Percentiles rank a stretch among this genome's conserved stretches.
Evolutionary conservation across 2,113 vertebrate species (phyloP).

Genomic region (Leucoraja erinaceus): DNA sequence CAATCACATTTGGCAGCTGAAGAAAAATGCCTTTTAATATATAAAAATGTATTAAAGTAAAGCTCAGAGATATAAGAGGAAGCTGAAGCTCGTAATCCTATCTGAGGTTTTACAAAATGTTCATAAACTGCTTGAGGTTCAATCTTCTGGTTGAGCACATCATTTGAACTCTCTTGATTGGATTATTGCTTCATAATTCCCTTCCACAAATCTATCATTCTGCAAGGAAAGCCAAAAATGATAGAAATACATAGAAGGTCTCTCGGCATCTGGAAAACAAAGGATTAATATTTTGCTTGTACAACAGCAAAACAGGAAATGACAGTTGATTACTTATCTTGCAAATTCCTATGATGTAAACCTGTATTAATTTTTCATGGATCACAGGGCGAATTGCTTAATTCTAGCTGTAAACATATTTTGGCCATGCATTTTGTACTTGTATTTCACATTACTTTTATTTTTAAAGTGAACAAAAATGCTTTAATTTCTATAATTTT

Average conservation of each 20-base stretch:
- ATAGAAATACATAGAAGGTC: not conserved
- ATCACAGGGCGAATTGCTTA: not conserved
- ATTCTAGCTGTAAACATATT: not conserved
- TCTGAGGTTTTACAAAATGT: constrained; percentile 6
- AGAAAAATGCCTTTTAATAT: not conserved
- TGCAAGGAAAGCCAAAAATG: not conserved
- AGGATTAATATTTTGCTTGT: constrained; percentile 5
- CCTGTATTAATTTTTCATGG: not conserved
- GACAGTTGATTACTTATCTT: not conserved
- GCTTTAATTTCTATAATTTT: not conserved
- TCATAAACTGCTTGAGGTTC: constrained; percentile 29
- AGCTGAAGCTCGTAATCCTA: not conserved
- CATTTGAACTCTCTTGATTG: constrained; percentile 27
- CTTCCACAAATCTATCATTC: constrained; percentile 15
- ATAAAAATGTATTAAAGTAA: not conserved
- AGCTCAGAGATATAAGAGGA: not conserved
- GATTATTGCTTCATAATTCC: constrained; percentile 30
- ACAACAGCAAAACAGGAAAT: not conserved
- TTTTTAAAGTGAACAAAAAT: not conserved
- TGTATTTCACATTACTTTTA: not conserved
- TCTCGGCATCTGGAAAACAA: constrained; percentile 7
- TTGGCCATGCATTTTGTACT: not conserved
- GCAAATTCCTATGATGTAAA: not conserved
- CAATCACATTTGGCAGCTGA: not conserved
- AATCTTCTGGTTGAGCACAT: not conserved